Base-by-base conservation (phyloP, 2,113 vertebrate genomes). In the Actenoides hombroni region DNA sequence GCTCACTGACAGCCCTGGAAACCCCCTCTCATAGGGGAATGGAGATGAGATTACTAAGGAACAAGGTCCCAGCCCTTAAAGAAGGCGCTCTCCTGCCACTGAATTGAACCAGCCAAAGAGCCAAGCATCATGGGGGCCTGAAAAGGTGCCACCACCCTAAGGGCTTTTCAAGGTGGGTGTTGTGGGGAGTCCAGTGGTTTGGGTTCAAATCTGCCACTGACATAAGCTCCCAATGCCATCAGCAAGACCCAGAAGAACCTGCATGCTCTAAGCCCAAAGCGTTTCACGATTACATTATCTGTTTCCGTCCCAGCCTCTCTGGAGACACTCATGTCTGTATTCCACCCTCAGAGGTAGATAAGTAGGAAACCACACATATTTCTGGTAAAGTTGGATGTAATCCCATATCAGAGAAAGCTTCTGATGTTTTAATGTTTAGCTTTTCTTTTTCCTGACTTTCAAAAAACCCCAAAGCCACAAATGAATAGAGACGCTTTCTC, bases 91-190 rank as follows among this genome's bases (percentile, higher is more conserved):
- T 89, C 49, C 57, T 19, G 33, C 24, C 0, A 1, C 31, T 33
- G 39, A 14, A 40, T 44, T 65, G 65, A 74, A 65, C 59, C 35
- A 76, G 89, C 19, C 1, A 2, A 60, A 39, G 20, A 54, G 13
- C 17, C 1, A 3, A 37, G 35, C 31, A 51, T 31, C 0, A 0
- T 1, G 0, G 42, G 23, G 26, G 37, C 9, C 51, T 44, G 73
- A 39, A 86, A 83, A 46, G 51, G 23, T 83, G 49, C 18, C 61
- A 53, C 11, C 23, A 9, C 26, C 71, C 74, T 48, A n/a, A 64
- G 63, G 56, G 23, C 37, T 85, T 85, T 57, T 63, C 31, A 33
- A 44, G 49, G 48, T 28, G 79, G 51, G 7, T 0, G 1, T 16
- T 35, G n/a, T 56, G 60, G 28, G 37, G 23, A 67, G 9, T 18